Evolutionary conservation across 1,140 invertebrate genomes (phyloP), one percentile per base, ranked within the genome.

Genomic region (Brachionus koreanus): DNA sequence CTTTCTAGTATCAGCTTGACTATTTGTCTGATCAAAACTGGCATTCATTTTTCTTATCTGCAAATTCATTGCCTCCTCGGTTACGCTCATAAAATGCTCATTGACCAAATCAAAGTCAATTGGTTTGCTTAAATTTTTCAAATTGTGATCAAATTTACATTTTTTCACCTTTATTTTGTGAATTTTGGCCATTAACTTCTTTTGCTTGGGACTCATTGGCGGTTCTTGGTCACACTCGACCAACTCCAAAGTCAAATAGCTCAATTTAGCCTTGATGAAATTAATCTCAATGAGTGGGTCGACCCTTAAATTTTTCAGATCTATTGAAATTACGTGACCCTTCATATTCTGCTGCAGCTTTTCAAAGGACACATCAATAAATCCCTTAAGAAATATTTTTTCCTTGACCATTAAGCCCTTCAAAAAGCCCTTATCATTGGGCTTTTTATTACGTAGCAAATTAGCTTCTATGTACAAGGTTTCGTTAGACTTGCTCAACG

Each of bases 131-230:
- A 79, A 79, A 57, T 79, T 79, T 37, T 79, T 79, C 39, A 79
- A 43, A 79, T 79, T 79, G 39, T 79, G 2, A 9, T 79, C 76
- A 79, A 79, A 79, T 49, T 79, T 79, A 49, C 76, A 79, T 25
- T 79, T 79, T 57, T 65, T 57, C 1, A 57, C n/a, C 33, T 79
- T 79, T 19, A 79, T 57, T 49, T 61, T 79, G 9, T 49, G 7
- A 10, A 79, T 79, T 25, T 79, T 79, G 6, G 49, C 49, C 46
- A 79, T 46, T 25, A 52, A 12, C 9, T 77, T 72, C 33, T 37
- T 39, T 9, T 72, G 12, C n/a, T 13, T 77, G 1, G n/a, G 25
- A 42, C 67, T 5, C 13, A 5, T 23, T 3, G 4, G 0, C n/a
- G 13, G 52, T 12, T 13, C 23, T 74, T 49, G 37, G 5, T 23